Evolutionary conservation across 2,797 vertebrate species (phyloP).

Genomic region (Centroberyx gerrardi): DNA sequence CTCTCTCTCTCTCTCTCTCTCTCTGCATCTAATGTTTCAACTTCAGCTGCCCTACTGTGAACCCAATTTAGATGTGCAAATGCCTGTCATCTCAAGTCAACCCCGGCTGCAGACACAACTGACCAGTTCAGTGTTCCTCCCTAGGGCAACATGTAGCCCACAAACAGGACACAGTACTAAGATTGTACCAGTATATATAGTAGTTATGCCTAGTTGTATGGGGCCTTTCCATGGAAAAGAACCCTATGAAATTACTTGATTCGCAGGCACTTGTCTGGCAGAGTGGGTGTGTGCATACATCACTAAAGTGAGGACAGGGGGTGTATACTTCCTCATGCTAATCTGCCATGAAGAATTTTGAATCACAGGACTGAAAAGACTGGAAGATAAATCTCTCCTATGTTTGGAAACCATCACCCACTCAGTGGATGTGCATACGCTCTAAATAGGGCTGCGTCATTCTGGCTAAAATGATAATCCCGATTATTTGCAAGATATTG

Average conservation of each 20-base stretch:
- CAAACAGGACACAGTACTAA: neutral
- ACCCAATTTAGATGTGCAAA: conserved; percentile 18
- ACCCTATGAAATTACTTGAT: neutral
- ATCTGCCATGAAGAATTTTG: neutral
- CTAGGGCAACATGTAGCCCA: neutral
- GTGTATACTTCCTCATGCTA: neutral
- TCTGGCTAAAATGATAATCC: too few species aligned
- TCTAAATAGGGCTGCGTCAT: too few species aligned
- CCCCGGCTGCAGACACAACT: neutral
- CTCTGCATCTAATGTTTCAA: conserved; percentile 39
- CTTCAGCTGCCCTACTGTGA: conserved; percentile 15
- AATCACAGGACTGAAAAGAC: conserved; percentile 2
- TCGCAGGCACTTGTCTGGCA: neutral
- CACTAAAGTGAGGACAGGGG: too few species aligned
- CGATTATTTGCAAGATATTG: too few species aligned
- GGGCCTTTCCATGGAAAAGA: neutral
- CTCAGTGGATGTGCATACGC: conserved; percentile 9
- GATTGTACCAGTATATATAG: neutral
- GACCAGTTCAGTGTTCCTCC: conserved; percentile 1
- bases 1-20: neutral
- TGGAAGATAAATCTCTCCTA: neutral
- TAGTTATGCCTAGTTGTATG: neutral
- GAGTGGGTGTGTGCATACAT: neutral
- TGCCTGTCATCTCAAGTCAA: conserved; percentile 16
- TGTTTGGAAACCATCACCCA: conserved; percentile 33